Evolutionary conservation across 2,888 invertebrate genomes (phyloP).

Genomic region (Magallana nippona): DNA sequence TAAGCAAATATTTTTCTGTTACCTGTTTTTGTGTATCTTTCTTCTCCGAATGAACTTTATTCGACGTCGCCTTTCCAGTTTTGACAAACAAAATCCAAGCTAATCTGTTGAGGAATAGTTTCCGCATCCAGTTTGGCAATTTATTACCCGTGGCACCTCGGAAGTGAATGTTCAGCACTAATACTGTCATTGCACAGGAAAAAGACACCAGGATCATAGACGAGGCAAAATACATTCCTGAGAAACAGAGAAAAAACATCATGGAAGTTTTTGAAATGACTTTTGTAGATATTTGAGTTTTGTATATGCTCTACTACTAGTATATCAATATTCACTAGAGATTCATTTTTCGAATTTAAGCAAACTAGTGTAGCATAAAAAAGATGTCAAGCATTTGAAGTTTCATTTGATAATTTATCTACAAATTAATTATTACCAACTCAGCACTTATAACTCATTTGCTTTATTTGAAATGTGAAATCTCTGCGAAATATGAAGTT

Average conservation of each 20-base stretch:
- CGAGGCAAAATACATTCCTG: conserved; percentile 46
- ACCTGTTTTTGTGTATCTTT: background rate
- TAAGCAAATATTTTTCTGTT: background rate
- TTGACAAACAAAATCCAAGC: conserved; percentile 30
- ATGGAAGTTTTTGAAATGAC: no score
- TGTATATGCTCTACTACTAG: background rate
- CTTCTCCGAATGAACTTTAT: conserved; percentile 8
- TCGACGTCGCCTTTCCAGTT: background rate
- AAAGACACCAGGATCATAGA: conserved; percentile 48
- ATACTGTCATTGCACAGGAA: conserved; percentile 47
- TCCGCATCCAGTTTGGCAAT: conserved; percentile 30
- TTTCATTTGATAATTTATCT: no score
- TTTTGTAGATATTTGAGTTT: background rate
- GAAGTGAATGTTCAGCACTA: conserved; percentile 47
- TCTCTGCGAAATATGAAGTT: no score
- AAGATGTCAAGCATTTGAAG: no score
- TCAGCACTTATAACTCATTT: background rate
- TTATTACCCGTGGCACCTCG: conserved; percentile 37
- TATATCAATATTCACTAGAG: no score
- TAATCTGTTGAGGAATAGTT: conserved; percentile 40
- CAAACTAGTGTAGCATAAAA: no score
- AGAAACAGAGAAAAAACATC: background rate
- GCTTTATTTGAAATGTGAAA: no score
- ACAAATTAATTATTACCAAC: no score
- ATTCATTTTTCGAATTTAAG: no score